phyloP scores from a whole-genome alignment of 2,888 invertebrate species.

The Agriotes lineatus region DNA sequence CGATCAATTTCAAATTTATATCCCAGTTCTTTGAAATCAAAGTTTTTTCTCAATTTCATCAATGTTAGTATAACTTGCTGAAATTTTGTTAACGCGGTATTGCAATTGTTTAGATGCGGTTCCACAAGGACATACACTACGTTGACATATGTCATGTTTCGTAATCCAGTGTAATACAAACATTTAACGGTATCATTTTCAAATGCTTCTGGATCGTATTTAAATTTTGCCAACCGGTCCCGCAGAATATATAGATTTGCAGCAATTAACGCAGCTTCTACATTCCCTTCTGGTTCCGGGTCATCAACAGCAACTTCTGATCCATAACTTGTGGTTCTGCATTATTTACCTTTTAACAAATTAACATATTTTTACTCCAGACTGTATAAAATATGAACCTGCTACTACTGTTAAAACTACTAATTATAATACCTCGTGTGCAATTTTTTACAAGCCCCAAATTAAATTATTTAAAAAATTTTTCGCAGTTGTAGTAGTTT shows the following conservation, averaged over 20 bases:
- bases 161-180: conserved; percentile 1
- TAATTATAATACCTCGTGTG: too few relatives aligned
- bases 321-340: too few relatives aligned
- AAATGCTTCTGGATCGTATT: neutral
- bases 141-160: neutral
- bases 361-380: too few relatives aligned
- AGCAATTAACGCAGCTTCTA: too few relatives aligned
- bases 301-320: too few relatives aligned
- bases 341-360: too few relatives aligned
- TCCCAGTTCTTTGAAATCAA: neutral
- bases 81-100: neutral
- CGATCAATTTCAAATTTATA: neutral
- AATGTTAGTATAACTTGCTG: neutral
- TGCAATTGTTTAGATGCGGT: neutral
- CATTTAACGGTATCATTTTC: neutral
- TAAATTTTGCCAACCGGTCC: neutral
- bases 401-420: too few relatives aligned
- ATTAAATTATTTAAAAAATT: too few relatives aligned
- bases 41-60: neutral
- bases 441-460: too few relatives aligned
- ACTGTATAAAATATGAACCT: too few relatives aligned
- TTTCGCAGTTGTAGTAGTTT: too few relatives aligned
- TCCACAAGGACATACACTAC: neutral
- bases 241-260: neutral
- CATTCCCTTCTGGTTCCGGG: too few relatives aligned